phyloP scores from a whole-genome alignment of 2,797 vertebrate genomes.

The Rhynchonycteris naso region DNA sequence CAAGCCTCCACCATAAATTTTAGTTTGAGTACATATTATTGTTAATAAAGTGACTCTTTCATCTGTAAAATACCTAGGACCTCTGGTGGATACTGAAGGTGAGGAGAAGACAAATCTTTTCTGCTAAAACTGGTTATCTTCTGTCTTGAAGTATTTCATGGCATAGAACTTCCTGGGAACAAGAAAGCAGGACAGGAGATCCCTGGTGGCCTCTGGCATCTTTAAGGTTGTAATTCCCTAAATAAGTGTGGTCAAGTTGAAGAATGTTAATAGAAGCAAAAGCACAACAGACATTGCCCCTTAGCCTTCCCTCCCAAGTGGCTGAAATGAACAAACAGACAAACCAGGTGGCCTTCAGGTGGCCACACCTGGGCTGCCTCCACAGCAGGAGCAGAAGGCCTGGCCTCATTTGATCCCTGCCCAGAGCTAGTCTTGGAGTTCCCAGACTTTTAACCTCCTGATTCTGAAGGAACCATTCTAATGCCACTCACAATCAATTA shows the following conservation, averaged over 20 bases:
- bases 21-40: not conserved
- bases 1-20: not conserved
- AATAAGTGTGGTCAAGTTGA: not conserved
- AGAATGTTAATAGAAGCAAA: conserved; percentile 19
- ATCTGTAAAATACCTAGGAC: not conserved
- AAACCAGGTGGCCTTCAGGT: not conserved
- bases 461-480: not conserved
- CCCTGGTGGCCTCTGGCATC: not conserved
- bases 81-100: not conserved
- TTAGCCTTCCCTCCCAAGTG: not conserved
- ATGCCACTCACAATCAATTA: not conserved
- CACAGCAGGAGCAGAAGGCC: not conserved
- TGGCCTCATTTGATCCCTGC: too few species aligned
- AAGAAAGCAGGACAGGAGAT: not conserved
- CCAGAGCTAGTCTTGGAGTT: not conserved
- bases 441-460: not conserved
- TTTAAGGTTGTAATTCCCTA: not conserved
- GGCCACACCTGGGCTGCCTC: not conserved
- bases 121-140: not conserved
- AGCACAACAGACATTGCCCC: not conserved
- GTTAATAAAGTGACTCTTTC: conserved; percentile 22
- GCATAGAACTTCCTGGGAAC: not conserved
- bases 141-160: conserved; percentile 9
- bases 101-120: not conserved
- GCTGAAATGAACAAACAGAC: not conserved